Evolutionary conservation across 2,797 vertebrate genomes (phyloP).

Genomic region (Gadopsis marmoratus): DNA sequence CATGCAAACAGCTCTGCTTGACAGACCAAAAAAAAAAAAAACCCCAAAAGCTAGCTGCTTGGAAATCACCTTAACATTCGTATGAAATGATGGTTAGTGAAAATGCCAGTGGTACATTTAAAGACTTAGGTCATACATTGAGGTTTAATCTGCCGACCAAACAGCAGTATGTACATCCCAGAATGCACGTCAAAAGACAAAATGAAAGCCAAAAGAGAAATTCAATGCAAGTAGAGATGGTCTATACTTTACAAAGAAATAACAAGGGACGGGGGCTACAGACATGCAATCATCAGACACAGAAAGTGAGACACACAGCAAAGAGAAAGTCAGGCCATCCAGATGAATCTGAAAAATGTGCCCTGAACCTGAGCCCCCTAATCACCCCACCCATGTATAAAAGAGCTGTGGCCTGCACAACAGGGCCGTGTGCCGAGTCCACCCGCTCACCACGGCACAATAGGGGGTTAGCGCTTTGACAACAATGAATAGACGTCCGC

Average conservation of each 20-base stretch:
- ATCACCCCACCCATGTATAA: conserved; percentile 78
- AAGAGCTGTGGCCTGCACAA: conserved; percentile 83
- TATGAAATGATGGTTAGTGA: neutral
- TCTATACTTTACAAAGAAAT: neutral
- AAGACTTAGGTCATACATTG: neutral
- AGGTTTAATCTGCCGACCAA: conserved; percentile 14
- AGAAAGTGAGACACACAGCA: conserved; percentile 33
- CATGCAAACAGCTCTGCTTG: conserved; percentile 11
- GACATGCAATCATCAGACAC: neutral
- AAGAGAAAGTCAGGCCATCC: conserved; percentile 63
- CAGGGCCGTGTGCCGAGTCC: conserved; percentile 76
- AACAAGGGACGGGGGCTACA: neutral
- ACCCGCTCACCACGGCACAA: conserved; percentile 78
- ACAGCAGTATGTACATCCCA: neutral
- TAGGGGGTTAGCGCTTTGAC: conserved; percentile 83
- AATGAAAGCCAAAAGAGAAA: conserved; percentile 13
- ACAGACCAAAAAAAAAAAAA: neutral
- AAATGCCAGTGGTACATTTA: conserved; percentile 11
- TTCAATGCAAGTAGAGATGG: neutral
- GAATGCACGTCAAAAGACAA: conserved; percentile 5
- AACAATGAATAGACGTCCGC: conserved; percentile 80
- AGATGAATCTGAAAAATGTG: conserved; percentile 79
- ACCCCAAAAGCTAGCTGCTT: conserved; percentile 22
- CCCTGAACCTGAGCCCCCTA: conserved; percentile 76
- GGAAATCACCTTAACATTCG: conserved; percentile 44